Conservation (phyloP, 30 jellyfish, hydroid and myxozoan genomes). For the Morbakka virulenta region DNA sequence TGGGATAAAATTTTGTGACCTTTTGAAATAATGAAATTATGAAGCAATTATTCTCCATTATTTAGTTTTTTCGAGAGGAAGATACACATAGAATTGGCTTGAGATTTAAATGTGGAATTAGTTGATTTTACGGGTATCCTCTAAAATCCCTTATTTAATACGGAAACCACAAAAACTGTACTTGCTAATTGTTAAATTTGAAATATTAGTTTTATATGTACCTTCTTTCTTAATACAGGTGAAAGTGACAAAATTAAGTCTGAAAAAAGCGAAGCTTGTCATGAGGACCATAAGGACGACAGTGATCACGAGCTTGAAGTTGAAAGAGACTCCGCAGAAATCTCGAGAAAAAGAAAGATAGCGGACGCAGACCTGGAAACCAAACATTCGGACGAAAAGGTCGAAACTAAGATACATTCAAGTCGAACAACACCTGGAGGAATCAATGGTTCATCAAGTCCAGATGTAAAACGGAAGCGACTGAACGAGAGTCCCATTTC, state of each 20-base stretch:
- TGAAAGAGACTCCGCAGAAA: slow-evolving; percentile 53
- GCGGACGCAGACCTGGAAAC: slow-evolving; percentile 30
- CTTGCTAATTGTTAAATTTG: too few relatives aligned
- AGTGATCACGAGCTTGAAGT: slow-evolving; percentile 63
- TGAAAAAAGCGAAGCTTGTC: slow-evolving; percentile 37
- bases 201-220: too few relatives aligned
- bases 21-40: too few relatives aligned
- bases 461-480: slow-evolving; percentile 82
- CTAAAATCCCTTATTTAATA: too few relatives aligned
- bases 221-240: too few relatives aligned
- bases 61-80: too few relatives aligned
- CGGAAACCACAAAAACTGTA: too few relatives aligned
- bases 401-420: slow-evolving; percentile 38
- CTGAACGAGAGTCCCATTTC: slow-evolving; percentile 81
- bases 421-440: slow-evolving; percentile 56
- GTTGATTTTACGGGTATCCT: too few relatives aligned
- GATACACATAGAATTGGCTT: too few relatives aligned
- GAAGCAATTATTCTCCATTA: too few relatives aligned
- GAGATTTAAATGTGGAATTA: too few relatives aligned
- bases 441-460: slow-evolving; percentile 78
- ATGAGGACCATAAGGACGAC: slow-evolving; percentile 45
- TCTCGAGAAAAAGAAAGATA: slow-evolving; percentile 42
- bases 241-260: slow-evolving; percentile 32
- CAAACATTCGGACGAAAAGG: slow-evolving; percentile 38
- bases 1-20: too few relatives aligned